Conservation (phyloP, 2,797 vertebrate genomes). For the Dryobates pubescens region DNA sequence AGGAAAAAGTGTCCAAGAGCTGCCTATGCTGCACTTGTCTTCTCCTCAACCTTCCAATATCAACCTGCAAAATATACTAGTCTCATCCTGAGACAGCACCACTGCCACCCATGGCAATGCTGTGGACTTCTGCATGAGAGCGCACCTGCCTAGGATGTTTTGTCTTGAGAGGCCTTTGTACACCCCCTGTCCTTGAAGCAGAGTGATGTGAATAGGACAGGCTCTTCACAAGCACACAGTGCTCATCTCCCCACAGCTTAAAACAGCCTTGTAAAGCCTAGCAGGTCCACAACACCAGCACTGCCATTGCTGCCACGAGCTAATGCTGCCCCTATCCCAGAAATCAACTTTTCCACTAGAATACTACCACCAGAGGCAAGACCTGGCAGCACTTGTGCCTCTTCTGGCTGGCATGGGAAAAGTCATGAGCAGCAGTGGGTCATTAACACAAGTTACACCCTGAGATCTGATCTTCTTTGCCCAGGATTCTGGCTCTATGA, state of each 20-base stretch:
- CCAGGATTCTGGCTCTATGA: fast-evolving
- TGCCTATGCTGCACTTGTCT: fast-evolving
- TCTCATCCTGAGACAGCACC: background rate
- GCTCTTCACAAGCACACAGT: background rate
- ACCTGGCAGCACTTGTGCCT: background rate
- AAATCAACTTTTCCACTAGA: background rate
- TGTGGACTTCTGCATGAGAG: background rate
- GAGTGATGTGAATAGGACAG: background rate
- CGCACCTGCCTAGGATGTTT: background rate
- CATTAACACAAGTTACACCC: background rate
- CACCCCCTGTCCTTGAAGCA: background rate
- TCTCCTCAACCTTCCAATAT: background rate
- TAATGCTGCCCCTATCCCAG: background rate
- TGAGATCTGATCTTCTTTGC: background rate
- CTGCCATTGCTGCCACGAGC: background rate
- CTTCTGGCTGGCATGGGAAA: background rate
- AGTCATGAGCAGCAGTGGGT: background rate
- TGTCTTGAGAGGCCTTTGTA: background rate
- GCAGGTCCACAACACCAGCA: background rate
- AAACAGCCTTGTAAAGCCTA: background rate
- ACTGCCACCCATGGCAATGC: background rate
- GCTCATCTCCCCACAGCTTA: background rate
- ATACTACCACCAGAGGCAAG: background rate
- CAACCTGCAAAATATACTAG: background rate
- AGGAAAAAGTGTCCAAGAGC: background rate